A percentile compares a stretch with the other conserved stretches of the same genome.
These are phyloP conservation scores for Diplolepis rosae DNA, from an alignment of 2,888 invertebrate species.

Conservation along the genomic window DNA sequence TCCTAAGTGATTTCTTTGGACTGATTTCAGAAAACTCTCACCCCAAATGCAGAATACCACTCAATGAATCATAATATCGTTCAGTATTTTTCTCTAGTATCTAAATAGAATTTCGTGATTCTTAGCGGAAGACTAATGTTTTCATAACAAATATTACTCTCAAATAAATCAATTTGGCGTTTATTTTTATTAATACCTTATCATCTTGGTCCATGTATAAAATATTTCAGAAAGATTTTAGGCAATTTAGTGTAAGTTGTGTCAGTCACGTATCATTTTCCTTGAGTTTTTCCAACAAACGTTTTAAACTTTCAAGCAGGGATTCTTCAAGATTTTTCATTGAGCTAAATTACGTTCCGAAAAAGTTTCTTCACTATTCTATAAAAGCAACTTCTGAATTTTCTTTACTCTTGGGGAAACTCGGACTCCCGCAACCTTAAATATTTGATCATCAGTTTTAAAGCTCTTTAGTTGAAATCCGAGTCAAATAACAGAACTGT, in stretches of 20 bases:
- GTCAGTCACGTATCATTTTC: not conserved
- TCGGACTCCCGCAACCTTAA: conserved; percentile 3
- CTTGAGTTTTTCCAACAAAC: not conserved
- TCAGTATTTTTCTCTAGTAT: not conserved
- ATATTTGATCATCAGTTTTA: conserved; percentile 20
- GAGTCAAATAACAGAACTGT: not conserved
- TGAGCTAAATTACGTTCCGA: conserved; percentile 10
- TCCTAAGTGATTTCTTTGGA: conserved; percentile 39
- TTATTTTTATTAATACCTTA: no score
- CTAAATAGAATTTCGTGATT: not conserved
- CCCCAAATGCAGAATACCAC: not conserved
- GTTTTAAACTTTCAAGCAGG: not conserved
- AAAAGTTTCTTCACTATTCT: conserved; percentile 11
- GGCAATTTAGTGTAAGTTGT: conserved; percentile 16
- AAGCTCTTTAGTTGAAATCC: conserved; percentile 1
- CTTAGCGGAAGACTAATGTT: no score
- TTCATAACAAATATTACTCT: no score
- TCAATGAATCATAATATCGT: conserved; percentile 11
- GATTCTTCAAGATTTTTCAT: conserved; percentile 27
- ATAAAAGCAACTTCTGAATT: conserved; percentile 11
- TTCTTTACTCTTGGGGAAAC: not conserved
- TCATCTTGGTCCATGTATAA: no score
- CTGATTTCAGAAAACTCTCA: not conserved
- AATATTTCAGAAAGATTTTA: no score
- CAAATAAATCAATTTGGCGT: no score